Conservation (phyloP, 2,113 vertebrate genomes). For the human region DNA sequence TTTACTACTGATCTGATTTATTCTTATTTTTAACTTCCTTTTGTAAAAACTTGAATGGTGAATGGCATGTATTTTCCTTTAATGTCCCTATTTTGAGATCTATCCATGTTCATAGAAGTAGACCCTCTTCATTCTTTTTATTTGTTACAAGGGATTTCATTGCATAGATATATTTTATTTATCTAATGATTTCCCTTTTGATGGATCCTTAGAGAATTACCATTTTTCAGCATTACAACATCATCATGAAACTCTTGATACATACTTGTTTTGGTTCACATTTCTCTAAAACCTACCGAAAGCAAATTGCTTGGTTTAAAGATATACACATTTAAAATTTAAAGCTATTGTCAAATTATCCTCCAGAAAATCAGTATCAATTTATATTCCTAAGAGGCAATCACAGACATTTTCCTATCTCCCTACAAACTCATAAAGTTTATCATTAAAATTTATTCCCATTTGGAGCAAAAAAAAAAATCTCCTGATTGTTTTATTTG, state of each 20-base stretch:
- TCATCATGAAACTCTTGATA: neutral
- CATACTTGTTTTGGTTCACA: neutral
- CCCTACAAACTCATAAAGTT: neutral
- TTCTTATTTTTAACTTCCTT: neutral
- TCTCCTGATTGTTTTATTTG: neutral
- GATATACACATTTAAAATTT: neutral
- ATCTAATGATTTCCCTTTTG: neutral
- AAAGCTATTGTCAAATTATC: conserved; percentile 12
- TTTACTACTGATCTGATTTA: neutral
- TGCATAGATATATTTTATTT: neutral
- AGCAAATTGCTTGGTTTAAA: neutral
- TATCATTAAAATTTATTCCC: neutral
- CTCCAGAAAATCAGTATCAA: neutral
- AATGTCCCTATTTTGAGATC: neutral
- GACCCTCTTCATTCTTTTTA: neutral
- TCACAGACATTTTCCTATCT: neutral
- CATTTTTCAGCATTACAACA: neutral
- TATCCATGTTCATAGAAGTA: neutral
- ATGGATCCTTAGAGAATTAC: neutral
- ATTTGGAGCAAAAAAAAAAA: neutral
- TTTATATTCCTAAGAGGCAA: neutral
- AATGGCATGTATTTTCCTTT: neutral
- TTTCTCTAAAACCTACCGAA: neutral
- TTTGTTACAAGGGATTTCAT: neutral
- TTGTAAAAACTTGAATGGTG: neutral